Conservation (phyloP, 2,888 invertebrate genomes). For the Callyntrura sp. region DNA sequence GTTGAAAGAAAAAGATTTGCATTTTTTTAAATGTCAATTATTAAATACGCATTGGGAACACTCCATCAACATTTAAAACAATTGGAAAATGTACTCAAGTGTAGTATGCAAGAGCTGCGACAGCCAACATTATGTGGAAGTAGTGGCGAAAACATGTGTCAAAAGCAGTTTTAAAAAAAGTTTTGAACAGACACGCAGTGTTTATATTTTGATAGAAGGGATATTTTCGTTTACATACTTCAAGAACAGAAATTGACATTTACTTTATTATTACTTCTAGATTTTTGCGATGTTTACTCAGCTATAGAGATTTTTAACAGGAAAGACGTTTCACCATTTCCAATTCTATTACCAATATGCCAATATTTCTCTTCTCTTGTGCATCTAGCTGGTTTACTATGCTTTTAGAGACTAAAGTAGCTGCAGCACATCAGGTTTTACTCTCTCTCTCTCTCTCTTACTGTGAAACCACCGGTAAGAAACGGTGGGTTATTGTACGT, state of each 20-base stretch:
- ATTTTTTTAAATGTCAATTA: too few relatives aligned
- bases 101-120: not conserved
- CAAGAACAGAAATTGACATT: slow-evolving; percentile 53
- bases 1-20: too few relatives aligned
- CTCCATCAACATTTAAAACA: not conserved
- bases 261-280: slow-evolving; percentile 44
- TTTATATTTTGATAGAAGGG: slow-evolving; percentile 33
- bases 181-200: slow-evolving; percentile 6
- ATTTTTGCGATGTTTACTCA: slow-evolving; percentile 48
- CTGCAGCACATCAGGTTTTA: not conserved
- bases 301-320: slow-evolving; percentile 1
- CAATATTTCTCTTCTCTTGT: not conserved
- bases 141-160: slow-evolving; percentile 1
- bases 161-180: not conserved
- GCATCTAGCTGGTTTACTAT: not conserved
- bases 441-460: not conserved
- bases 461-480: not conserved
- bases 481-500: not conserved
- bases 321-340: not conserved
- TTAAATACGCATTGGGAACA: too few relatives aligned
- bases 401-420: not conserved
- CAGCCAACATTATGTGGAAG: not conserved
- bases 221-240: slow-evolving; percentile 3
- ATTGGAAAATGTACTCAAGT: not conserved
- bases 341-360: not conserved